Base-by-base conservation (phyloP, 2,797 vertebrate genomes). In the Enteromius afrohamiltoni region DNA sequence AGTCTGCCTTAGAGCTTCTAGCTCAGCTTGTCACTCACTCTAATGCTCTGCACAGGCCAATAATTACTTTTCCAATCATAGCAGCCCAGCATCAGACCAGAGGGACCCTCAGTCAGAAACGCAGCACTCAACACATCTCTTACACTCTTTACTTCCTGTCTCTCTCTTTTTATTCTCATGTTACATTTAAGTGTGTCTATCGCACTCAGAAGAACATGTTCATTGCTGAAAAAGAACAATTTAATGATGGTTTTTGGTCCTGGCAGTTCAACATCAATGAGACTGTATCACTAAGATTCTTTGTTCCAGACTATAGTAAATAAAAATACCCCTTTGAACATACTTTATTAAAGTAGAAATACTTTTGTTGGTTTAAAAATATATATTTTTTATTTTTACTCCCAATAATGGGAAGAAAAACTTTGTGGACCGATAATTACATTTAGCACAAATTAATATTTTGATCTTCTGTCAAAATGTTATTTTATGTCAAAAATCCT, bases 61-160 rank as follows among this genome's bases (percentile, higher is more conserved):
- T 89, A 86, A 89, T 89, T 87, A 87, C 85, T 89, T 87, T 87
- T 83, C 78, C 75, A 85, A 77, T 71, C 83, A 79, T 55, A 82
- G 67, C 80, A 83, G 82, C 79, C 78, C 45, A 81, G 74, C 74
- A 40, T 40, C 40, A 79, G 21, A 75, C 85, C 77, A 79, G 64
- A 77, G 85, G 83, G 83, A 71, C 85, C 65, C 58, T 77, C 70
- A 73, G 45, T 55, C 67, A 77, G 37, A 73, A 64, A 64, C 65
- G 53, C 40, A 60, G 45, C 19, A 4, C 17, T 60, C 49, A n/a
- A 70, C 37, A 77, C 67, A 58, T 37, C 40, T 51, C 37, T 31
- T 26, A 21, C 55, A 9, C 31, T 16, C 49, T 34, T 73, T 62
- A 60, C 26, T 9, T n/a, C 40, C 62, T 69, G 23, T 58, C 65